These are phyloP conservation scores for Aepyceros melampus DNA, from an alignment of 2,113 vertebrate species.

Conservation along the genomic window DNA sequence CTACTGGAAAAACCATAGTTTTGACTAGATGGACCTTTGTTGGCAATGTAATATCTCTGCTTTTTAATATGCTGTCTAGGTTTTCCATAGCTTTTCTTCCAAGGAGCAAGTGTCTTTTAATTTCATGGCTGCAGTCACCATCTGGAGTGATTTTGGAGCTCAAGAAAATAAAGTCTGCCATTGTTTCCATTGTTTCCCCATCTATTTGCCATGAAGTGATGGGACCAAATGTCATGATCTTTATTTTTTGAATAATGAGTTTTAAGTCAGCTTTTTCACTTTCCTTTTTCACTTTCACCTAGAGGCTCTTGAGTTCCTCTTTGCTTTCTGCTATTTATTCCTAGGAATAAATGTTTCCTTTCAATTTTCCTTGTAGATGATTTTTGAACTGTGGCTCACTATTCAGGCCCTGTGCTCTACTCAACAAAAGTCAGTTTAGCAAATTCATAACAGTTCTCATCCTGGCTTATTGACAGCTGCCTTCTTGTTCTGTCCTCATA, in stretches of 20 bases:
- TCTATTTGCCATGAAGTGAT: not conserved
- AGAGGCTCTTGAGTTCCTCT: not conserved
- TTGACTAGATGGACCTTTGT: no score
- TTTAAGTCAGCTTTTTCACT: not conserved
- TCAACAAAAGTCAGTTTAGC: not conserved
- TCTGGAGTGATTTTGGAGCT: not conserved
- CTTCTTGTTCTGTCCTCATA: not conserved
- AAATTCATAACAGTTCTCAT: no score
- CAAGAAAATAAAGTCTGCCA: not conserved
- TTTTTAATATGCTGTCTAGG: no score
- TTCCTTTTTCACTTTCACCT: not conserved
- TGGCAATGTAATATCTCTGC: no score
- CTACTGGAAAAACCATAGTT: no score
- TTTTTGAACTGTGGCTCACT: not conserved
- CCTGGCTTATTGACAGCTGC: not conserved
- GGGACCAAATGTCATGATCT: not conserved
- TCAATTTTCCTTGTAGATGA: not conserved
- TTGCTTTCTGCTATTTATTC: not conserved
- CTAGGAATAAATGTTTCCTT: not conserved
- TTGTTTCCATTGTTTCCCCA: not conserved
- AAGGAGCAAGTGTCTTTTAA: not conserved
- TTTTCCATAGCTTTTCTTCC: not conserved
- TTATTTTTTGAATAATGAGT: not conserved
- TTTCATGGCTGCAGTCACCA: not conserved
- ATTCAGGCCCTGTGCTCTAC: not conserved